These are phyloP conservation scores for Lampropteryx suffumata DNA, from an alignment of 2,888 invertebrate species.

Conservation along the genomic window DNA sequence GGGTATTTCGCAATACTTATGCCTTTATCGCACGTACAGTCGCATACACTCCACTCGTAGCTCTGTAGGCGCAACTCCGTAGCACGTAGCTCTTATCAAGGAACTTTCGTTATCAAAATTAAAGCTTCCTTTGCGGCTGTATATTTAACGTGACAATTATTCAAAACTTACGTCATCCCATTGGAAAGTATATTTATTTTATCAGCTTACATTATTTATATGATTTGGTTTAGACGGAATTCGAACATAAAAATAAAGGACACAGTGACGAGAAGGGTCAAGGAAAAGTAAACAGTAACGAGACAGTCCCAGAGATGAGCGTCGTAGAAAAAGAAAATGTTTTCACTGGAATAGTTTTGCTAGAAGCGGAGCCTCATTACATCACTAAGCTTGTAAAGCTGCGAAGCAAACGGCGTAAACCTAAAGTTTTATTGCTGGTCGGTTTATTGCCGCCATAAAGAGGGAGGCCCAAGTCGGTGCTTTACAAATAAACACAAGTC, in stretches of 20 bases:
- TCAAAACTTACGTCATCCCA: too few relatives aligned
- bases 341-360: constrained; percentile 24
- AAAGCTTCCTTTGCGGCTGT: too few relatives aligned
- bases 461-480: constrained; percentile 42
- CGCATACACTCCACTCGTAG: constrained; percentile 20
- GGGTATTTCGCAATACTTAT: constrained; percentile 2
- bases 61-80: constrained; percentile 1
- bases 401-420: constrained; percentile 46
- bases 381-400: constrained; percentile 40
- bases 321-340: constrained; percentile 18
- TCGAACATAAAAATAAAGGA: neutral
- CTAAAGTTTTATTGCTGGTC: constrained; percentile 58
- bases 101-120: too few relatives aligned
- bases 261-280: neutral
- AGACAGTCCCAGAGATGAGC: constrained; percentile 5
- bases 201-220: too few relatives aligned
- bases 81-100: constrained; percentile 33
- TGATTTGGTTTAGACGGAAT: too few relatives aligned
- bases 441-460: constrained; percentile 59
- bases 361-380: constrained; percentile 35
- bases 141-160: too few relatives aligned
- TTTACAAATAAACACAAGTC: constrained; percentile 51
- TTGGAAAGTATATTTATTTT: too few relatives aligned
- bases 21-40: constrained; percentile 26
- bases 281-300: constrained; percentile 4